Conservation (phyloP, 2,888 invertebrate genomes). For the Dynastes tityus region DNA sequence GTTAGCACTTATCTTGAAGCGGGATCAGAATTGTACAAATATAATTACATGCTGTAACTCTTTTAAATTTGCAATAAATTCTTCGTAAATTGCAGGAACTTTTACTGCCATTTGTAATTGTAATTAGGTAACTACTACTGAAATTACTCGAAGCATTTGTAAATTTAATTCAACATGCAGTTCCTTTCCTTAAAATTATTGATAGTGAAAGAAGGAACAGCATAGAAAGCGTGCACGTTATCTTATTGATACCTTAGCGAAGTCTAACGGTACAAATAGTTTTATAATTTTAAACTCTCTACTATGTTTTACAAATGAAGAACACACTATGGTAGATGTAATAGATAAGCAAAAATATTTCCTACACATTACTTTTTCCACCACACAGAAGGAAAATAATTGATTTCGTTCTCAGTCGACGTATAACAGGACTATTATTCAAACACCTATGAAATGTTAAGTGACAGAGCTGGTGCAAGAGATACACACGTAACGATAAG, state of each 20-base stretch:
- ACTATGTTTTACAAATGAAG: conserved; percentile 44
- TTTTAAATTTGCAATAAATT: background rate
- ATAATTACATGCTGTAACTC: too few relatives aligned
- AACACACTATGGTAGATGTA: conserved; percentile 25
- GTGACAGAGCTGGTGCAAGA: conserved; percentile 43
- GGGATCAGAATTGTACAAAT: too few relatives aligned
- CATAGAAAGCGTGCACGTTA: conserved; percentile 32
- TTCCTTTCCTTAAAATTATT: background rate
- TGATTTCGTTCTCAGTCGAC: conserved; percentile 42
- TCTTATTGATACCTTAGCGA: conserved; percentile 20
- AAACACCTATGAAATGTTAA: conserved; percentile 46
- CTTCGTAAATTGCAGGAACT: background rate
- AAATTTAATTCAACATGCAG: conserved; percentile 16
- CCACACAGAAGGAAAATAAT: conserved; percentile 37
- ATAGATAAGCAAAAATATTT: conserved; percentile 43
- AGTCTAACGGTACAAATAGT: conserved; percentile 11
- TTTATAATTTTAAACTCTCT: conserved; percentile 36
- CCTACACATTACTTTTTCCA: conserved; percentile 33
- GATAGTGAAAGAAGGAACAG: conserved; percentile 9
- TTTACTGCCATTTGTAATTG: background rate
- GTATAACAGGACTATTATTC: conserved; percentile 32
- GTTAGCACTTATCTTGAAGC: too few relatives aligned
- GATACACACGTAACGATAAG: conserved; percentile 38
- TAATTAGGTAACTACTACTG: background rate
- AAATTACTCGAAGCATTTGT: background rate